Percentiles rank a stretch among this genome's conserved stretches.
phyloP scores from a whole-genome alignment of 2,888 invertebrate species.

The Epinotia nisella region DNA sequence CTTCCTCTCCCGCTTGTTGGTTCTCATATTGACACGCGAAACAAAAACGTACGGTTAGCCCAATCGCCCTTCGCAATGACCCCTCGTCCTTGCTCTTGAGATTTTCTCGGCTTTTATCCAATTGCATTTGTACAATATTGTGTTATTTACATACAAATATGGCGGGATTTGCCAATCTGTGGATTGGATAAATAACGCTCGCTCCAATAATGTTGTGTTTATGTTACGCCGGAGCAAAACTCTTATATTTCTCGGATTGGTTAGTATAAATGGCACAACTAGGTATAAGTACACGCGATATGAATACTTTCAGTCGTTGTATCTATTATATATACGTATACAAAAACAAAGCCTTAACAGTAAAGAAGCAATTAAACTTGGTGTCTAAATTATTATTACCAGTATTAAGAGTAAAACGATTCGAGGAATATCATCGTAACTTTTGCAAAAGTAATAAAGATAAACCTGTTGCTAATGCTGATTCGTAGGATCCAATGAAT shows the following conservation, averaged over 20 bases:
- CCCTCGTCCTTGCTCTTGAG: slow-evolving; percentile 41
- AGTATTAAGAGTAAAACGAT: slow-evolving; percentile 23
- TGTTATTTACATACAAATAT: slow-evolving; percentile 41
- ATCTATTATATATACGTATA: background rate
- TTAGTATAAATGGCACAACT: slow-evolving; percentile 13
- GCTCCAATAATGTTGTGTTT: slow-evolving; percentile 26
- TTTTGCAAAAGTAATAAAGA: slow-evolving; percentile 31
- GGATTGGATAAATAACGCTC: slow-evolving; percentile 30
- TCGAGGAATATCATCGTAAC: slow-evolving; percentile 3
- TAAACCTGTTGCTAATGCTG: slow-evolving; percentile 42
- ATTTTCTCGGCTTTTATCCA: slow-evolving; percentile 43
- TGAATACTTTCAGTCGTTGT: background rate
- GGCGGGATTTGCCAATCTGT: slow-evolving; percentile 25
- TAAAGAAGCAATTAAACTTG: background rate
- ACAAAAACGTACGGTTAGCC: slow-evolving; percentile 18
- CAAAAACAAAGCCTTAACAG: background rate
- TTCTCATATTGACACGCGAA: slow-evolving; percentile 18
- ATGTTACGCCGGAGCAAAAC: slow-evolving; percentile 25
- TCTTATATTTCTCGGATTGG: slow-evolving; percentile 18
- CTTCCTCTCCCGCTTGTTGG: slow-evolving; percentile 7
- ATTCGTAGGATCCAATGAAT: slow-evolving; percentile 36
- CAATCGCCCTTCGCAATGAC: slow-evolving; percentile 40
- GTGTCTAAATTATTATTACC: background rate
- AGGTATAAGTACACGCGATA: background rate
- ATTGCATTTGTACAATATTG: slow-evolving; percentile 37